Evolutionary conservation across 2,888 invertebrate genomes (phyloP).

Genomic region (Pimpla rufipes): DNA sequence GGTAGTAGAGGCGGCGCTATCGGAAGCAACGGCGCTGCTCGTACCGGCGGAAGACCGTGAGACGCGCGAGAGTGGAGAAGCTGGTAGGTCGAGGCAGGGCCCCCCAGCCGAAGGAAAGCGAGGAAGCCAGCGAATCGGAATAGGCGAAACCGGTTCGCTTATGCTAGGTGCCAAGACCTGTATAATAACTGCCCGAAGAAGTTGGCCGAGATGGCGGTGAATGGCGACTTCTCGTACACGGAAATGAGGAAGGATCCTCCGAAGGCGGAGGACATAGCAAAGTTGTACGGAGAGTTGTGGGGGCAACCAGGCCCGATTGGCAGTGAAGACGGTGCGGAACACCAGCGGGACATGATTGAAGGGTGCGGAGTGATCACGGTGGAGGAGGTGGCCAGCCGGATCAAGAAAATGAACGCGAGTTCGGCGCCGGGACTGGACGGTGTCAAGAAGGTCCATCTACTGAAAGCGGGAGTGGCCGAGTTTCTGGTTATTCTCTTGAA

Average conservation of each 20-base stretch:
- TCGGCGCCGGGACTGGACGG: conserved; percentile 75
- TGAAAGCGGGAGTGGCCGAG: not conserved
- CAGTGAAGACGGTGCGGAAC: conserved; percentile 51
- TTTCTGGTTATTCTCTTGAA: conserved; percentile 37
- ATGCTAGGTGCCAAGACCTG: conserved; percentile 77
- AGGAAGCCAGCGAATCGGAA: not conserved
- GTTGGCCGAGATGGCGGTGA: conserved; percentile 71
- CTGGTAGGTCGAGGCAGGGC: not conserved
- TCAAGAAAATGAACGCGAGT: conserved; percentile 64
- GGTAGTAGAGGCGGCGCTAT: too few relatives aligned
- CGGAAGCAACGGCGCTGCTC: too few relatives aligned
- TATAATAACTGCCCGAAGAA: conserved; percentile 75
- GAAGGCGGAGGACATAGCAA: conserved; percentile 50
- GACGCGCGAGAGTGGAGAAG: not conserved
- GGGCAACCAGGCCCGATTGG: conserved; percentile 48
- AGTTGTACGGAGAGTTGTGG: conserved; percentile 75
- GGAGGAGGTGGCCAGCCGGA: conserved; percentile 63
- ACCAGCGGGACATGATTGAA: conserved; percentile 31
- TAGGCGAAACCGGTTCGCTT: conserved; percentile 47
- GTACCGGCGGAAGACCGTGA: too few relatives aligned
- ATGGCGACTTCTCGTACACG: conserved; percentile 51
- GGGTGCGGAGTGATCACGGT: conserved; percentile 32
- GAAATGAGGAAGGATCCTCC: conserved; percentile 2
- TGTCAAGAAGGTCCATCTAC: not conserved
- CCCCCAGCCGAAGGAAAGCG: not conserved